Evolutionary conservation across 2,888 invertebrate genomes (phyloP).

Genomic region (Frankliniella intonsa): DNA sequence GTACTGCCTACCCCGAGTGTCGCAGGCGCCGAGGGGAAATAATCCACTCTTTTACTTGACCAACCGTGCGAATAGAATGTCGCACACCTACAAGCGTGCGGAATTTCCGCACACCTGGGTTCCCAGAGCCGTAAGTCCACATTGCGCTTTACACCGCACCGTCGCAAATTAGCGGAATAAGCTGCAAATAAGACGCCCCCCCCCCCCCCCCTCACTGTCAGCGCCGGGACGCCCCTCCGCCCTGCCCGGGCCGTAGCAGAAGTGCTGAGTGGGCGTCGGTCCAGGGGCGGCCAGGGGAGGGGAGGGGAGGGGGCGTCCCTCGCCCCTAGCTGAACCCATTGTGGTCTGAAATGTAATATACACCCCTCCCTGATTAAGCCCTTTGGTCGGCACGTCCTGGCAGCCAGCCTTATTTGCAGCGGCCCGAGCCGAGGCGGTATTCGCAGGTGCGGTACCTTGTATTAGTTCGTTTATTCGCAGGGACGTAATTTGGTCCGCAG

Average conservation of each 20-base stretch:
- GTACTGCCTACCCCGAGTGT: too few species aligned
- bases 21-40: too few species aligned
- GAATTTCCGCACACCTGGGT: too few species aligned
- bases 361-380: not conserved
- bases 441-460: not conserved
- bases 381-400: not conserved
- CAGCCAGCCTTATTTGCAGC: not conserved
- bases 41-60: too few species aligned
- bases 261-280: not conserved
- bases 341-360: slow-evolving; percentile 16
- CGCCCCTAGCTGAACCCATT: not conserved
- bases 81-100: too few species aligned
- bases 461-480: too few species aligned
- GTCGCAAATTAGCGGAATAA: too few species aligned
- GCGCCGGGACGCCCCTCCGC: not conserved
- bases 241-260: not conserved
- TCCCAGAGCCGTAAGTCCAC: too few species aligned
- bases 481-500: not conserved
- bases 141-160: too few species aligned
- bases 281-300: not conserved
- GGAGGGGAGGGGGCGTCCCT: not conserved
- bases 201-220: not conserved
- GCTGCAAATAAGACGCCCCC: not conserved
- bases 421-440: not conserved
- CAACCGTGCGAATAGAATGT: too few species aligned